Conservation (phyloP, 2,888 invertebrate genomes). For the Fragum fragum region DNA sequence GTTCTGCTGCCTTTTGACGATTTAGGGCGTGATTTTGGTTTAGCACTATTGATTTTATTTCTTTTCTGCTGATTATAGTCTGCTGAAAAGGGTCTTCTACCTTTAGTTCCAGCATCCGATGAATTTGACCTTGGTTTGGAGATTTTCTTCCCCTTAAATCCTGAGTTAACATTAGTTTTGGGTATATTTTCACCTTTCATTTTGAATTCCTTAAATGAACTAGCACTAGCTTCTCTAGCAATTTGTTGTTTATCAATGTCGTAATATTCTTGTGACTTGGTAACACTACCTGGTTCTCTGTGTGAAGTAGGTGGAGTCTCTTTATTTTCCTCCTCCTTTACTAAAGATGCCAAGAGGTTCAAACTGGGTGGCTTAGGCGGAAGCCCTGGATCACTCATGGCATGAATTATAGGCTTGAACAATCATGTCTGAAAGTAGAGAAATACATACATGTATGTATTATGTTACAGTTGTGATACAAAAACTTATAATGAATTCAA, state of each 20-base stretch:
- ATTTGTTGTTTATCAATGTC: constrained; percentile 45
- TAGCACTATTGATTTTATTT: constrained; percentile 37
- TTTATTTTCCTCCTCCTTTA: constrained; percentile 63
- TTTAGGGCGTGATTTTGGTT: constrained; percentile 47
- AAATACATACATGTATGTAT: too few relatives aligned
- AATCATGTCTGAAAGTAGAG: constrained; percentile 46
- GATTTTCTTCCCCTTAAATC: constrained; percentile 61
- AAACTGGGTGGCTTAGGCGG: constrained; percentile 65
- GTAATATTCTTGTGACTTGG: constrained; percentile 48
- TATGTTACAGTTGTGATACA: too few relatives aligned
- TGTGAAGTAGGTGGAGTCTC: constrained; percentile 28
- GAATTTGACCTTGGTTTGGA: constrained; percentile 55
- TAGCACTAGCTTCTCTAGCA: constrained; percentile 45
- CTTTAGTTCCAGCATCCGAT: constrained; percentile 36
- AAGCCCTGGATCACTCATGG: constrained; percentile 65
- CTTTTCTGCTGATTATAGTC: constrained; percentile 58
- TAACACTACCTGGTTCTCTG: constrained; percentile 12
- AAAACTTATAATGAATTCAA: too few relatives aligned
- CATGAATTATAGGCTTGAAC: neutral
- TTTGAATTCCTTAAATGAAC: constrained; percentile 55
- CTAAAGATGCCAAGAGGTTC: constrained; percentile 67
- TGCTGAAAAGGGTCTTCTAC: constrained; percentile 55
- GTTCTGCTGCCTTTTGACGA: constrained; percentile 39
- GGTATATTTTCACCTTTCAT: constrained; percentile 49
- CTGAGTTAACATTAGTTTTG: constrained; percentile 47